phyloP scores from a whole-genome alignment of 2,797 vertebrate genomes.

The Malurus leucopterus region DNA sequence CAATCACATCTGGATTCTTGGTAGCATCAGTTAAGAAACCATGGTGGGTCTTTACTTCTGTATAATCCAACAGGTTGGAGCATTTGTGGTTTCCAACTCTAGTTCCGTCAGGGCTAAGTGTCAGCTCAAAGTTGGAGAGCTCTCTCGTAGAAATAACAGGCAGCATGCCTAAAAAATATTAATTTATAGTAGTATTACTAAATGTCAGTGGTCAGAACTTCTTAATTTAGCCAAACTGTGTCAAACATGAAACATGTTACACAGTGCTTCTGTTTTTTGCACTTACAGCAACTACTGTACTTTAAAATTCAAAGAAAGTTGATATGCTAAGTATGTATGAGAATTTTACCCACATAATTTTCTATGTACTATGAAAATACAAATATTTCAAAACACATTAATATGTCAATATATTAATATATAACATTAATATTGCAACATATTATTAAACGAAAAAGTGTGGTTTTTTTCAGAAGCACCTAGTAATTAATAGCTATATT shows the following conservation, averaged over 20 bases:
- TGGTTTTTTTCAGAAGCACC: background rate
- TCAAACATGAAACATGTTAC: background rate
- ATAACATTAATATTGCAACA: background rate
- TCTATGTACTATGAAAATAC: background rate
- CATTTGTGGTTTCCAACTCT: constrained; percentile 90
- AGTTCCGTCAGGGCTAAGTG: constrained; percentile 88
- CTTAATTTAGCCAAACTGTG: background rate
- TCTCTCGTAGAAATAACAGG: constrained; percentile 89
- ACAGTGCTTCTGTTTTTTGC: background rate
- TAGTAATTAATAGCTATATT: background rate
- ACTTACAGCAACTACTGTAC: background rate
- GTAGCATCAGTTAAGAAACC: constrained; percentile 83
- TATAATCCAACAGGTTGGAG: constrained; percentile 88
- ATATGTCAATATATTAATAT: background rate
- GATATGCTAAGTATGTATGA: background rate
- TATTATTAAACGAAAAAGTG: background rate
- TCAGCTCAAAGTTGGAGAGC: constrained; percentile 90
- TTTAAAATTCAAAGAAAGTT: background rate
- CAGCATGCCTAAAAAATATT: constrained; percentile 82
- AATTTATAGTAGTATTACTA: background rate
- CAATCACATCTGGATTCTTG: constrained; percentile 75
- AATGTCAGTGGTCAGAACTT: background rate
- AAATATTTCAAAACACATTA: background rate
- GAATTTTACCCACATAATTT: background rate
- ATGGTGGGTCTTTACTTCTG: constrained; percentile 86